Conservation (phyloP, 2,113 vertebrate genomes). For the Salminus brasiliensis region DNA sequence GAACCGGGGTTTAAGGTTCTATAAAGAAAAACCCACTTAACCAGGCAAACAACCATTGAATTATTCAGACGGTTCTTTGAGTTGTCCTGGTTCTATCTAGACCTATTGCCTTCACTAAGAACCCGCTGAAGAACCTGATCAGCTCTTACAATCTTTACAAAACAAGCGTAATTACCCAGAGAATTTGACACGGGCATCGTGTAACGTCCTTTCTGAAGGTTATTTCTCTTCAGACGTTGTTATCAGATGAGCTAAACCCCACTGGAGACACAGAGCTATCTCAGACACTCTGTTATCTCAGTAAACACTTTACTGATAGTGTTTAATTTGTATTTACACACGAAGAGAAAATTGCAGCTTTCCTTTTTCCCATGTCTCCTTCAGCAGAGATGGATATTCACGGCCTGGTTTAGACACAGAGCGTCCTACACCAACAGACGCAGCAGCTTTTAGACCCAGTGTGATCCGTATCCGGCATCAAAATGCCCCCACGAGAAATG, state of each 20-base stretch:
- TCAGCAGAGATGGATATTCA: background rate
- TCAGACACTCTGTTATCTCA: background rate
- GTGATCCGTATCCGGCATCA: background rate
- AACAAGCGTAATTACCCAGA: too few relatives aligned
- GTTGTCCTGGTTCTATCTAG: too few relatives aligned
- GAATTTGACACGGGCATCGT: too few relatives aligned
- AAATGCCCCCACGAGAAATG: background rate
- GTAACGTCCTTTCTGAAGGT: background rate
- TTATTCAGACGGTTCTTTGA: too few relatives aligned
- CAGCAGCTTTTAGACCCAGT: background rate
- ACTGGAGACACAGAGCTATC: background rate
- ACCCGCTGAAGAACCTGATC: too few relatives aligned
- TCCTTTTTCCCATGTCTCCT: constrained; percentile 5
- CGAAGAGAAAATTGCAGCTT: background rate
- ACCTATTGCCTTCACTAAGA: too few relatives aligned
- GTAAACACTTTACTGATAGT: background rate
- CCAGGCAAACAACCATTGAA: too few relatives aligned
- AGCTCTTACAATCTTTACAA: too few relatives aligned
- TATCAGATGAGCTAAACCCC: background rate
- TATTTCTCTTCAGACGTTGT: background rate
- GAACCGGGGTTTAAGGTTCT: too few relatives aligned
- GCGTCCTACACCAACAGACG: background rate
- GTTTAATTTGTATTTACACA: constrained; percentile 8
- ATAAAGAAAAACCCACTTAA: too few relatives aligned
- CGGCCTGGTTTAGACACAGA: background rate